Conservation (phyloP, 2,888 invertebrate genomes). For the Steinernema carpocapsae region DNA sequence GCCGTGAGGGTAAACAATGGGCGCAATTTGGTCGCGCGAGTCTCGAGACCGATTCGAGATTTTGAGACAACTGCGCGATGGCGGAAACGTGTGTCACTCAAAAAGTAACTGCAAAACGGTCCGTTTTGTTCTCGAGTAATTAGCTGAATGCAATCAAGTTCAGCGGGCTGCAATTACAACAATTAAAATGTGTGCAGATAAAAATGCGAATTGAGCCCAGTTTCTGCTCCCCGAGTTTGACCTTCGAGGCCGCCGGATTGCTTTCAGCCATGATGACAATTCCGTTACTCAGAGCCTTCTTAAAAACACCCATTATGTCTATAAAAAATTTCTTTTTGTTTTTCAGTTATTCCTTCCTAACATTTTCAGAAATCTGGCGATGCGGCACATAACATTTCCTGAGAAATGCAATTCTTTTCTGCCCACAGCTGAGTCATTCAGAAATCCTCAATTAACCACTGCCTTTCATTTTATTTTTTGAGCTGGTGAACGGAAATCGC, state of each 20-base stretch:
- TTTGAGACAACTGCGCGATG: constrained; percentile 15
- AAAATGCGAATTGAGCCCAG: too few species aligned
- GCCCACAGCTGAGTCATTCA: too few species aligned
- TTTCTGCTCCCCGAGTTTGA: too few species aligned
- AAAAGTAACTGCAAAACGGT: neutral
- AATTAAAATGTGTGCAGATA: too few species aligned
- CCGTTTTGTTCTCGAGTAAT: neutral
- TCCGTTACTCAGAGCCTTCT: neutral
- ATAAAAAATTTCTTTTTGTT: neutral
- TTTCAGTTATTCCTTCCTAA: neutral
- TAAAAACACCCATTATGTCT: constrained; percentile 2
- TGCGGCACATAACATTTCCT: neutral
- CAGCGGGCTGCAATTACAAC: too few species aligned
- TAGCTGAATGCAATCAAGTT: neutral
- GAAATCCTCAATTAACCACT: too few species aligned
- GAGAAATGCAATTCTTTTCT: too few species aligned
- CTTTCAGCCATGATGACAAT: neutral
- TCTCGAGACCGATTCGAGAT: constrained; percentile 23
- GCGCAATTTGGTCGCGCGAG: constrained; percentile 3
- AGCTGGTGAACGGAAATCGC: too few species aligned
- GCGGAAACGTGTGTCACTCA: constrained; percentile 30
- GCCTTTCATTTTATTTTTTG: too few species aligned
- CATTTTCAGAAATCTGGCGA: neutral
- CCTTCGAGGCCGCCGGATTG: neutral
- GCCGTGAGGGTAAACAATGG: constrained; percentile 14